Evolutionary conservation across 2,797 vertebrate genomes (phyloP).

Genomic region (Antennarius maculatus): DNA sequence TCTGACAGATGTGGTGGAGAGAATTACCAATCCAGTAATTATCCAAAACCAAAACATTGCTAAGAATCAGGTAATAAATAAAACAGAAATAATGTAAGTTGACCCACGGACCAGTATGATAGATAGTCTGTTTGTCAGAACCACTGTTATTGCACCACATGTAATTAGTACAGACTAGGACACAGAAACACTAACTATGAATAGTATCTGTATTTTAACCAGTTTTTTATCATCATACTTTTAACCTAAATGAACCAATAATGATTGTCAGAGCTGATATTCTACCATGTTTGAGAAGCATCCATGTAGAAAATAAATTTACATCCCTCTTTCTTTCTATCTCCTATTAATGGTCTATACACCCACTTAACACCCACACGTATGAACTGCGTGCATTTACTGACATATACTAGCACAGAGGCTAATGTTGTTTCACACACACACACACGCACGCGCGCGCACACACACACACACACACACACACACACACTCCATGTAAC

Average conservation of each 20-base stretch:
- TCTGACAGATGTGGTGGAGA: too few species aligned
- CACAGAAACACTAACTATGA: not conserved
- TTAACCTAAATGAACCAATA: not conserved
- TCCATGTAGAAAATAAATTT: constrained; percentile 18
- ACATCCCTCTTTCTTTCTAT: constrained; percentile 18
- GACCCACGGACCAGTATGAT: too few species aligned
- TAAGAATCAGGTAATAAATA: too few species aligned
- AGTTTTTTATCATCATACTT: not conserved
- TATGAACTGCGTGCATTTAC: constrained; percentile 27
- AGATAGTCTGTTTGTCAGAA: too few species aligned
- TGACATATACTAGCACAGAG: constrained; percentile 16
- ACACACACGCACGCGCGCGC: constrained; percentile 3
- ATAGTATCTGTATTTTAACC: too few species aligned
- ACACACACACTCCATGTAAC: not conserved
- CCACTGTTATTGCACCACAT: not conserved
- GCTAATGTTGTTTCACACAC: constrained; percentile 37
- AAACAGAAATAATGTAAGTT: too few species aligned
- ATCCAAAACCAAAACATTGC: too few species aligned
- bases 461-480: not conserved
- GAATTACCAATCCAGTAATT: too few species aligned
- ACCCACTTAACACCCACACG: constrained; percentile 50
- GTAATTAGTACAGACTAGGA: not conserved
- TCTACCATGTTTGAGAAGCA: not conserved
- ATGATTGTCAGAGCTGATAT: not conserved
- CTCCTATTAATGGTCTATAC: constrained; percentile 24